Conservation (phyloP, 2,113 vertebrate genomes). For the Ammospiza caudacuta region DNA sequence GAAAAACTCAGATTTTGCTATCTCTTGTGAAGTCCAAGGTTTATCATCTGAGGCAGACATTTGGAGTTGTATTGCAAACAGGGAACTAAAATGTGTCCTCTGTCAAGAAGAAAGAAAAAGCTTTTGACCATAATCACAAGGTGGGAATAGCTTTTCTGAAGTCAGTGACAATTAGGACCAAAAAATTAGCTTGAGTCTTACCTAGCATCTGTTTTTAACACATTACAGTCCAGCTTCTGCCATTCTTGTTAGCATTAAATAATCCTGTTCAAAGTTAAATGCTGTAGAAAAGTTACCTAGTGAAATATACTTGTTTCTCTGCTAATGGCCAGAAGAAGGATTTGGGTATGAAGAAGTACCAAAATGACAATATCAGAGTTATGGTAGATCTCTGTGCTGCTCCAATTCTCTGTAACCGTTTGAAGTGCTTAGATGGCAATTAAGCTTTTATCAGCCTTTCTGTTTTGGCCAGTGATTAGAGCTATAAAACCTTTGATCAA, state of each 20-base stretch:
- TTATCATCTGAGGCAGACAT: not conserved
- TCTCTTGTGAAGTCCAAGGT: not conserved
- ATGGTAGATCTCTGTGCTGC: not conserved
- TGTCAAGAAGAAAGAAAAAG: not conserved
- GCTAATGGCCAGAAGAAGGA: not conserved
- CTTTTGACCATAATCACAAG: not conserved
- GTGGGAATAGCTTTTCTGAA: not conserved
- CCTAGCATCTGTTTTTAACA: not conserved
- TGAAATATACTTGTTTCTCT: not conserved
- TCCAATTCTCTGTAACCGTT: not conserved
- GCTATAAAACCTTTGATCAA: not conserved
- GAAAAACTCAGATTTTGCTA: not conserved
- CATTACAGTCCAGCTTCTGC: not conserved
- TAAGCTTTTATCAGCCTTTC: not conserved
- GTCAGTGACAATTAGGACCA: not conserved
- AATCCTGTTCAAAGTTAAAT: not conserved
- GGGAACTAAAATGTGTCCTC: not conserved
- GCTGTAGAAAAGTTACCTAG: not conserved
- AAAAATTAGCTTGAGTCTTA: not conserved
- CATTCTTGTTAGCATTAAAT: not conserved
- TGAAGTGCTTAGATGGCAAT: not conserved
- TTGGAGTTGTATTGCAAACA: not conserved
- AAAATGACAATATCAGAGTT: not conserved
- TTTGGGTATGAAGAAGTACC: not conserved
- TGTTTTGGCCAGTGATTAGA: not conserved